A percentile compares a stretch with the other conserved stretches of the same genome.
These are phyloP conservation scores for Drosophila lacteicornis DNA, from an alignment of 1,140 invertebrate species.

Conservation along the genomic window DNA sequence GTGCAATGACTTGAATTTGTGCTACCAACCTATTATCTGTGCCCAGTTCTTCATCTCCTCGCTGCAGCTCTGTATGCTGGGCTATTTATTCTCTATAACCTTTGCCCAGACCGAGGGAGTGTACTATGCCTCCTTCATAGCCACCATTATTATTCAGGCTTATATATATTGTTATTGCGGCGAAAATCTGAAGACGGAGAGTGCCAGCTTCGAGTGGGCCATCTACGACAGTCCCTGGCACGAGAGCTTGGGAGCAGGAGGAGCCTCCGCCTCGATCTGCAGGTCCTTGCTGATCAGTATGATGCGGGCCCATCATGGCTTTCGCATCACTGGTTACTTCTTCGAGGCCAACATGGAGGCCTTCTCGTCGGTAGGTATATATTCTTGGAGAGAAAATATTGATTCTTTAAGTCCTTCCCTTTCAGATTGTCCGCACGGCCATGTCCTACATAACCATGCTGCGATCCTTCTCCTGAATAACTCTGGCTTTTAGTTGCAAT, in stretches of 20 bases:
- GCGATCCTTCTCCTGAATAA: conserved; percentile 37
- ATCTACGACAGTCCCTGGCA: conserved; percentile 61
- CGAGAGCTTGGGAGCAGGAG: conserved; percentile 21
- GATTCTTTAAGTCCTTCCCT: neutral
- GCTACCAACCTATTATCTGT: conserved; percentile 49
- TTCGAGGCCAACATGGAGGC: conserved; percentile 63
- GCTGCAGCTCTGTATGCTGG: conserved; percentile 47
- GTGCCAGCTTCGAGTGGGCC: conserved; percentile 40
- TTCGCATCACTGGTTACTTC: conserved; percentile 56
- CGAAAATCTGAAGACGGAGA: conserved; percentile 57
- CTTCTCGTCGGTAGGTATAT: conserved; percentile 49
- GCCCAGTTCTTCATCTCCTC: conserved; percentile 52
- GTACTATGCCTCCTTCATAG: conserved; percentile 48
- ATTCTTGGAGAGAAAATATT: neutral
- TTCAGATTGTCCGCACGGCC: conserved; percentile 54
- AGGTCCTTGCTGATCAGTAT: conserved; percentile 49
- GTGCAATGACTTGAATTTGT: conserved; percentile 33
- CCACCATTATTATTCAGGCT: conserved; percentile 45
- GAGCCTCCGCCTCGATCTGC: conserved; percentile 14
- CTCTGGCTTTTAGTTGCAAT: conserved; percentile 55
- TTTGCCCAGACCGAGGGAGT: conserved; percentile 50
- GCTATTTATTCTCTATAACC: conserved; percentile 44
- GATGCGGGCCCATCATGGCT: conserved; percentile 50
- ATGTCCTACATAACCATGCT: conserved; percentile 64
- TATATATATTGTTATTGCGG: conserved; percentile 62